Percentiles rank a stretch among this genome's conserved stretches.
phyloP scores from a whole-genome alignment of 30 jellyfish, hydroid and myxozoan genomes.

The Haliclystus octoradiatus region DNA sequence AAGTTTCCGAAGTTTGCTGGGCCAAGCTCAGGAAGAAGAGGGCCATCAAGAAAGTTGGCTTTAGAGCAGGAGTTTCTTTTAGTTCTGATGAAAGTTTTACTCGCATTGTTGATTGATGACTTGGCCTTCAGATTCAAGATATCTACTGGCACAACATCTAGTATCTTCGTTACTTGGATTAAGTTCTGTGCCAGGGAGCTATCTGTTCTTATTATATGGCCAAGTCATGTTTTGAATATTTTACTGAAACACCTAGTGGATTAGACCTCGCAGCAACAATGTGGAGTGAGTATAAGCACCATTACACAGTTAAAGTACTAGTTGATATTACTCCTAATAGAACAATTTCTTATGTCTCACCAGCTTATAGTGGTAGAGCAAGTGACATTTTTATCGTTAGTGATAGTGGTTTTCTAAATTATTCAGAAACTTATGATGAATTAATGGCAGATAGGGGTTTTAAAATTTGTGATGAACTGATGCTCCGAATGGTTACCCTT shows the following conservation, averaged over 20 bases:
- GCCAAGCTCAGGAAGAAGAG: too few relatives aligned
- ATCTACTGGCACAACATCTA: constrained; percentile 29
- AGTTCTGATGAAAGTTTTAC: constrained; percentile 22
- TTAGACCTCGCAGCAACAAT: constrained; percentile 14
- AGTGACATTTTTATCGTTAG: constrained; percentile 9
- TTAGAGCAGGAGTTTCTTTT: too few relatives aligned
- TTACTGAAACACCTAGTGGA: constrained; percentile 33
- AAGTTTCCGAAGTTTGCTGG: too few relatives aligned
- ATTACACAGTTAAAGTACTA: constrained; percentile 7
- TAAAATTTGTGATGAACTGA: constrained; percentile 11
- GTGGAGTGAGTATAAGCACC: constrained; percentile 33
- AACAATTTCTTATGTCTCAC: constrained; percentile 8
- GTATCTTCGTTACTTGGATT: constrained; percentile 37
- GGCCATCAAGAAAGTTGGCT: too few relatives aligned
- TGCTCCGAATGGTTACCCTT: constrained; percentile 27
- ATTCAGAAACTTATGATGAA: constrained; percentile 23
- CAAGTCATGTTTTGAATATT: constrained; percentile 14
- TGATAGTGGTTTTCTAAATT: constrained; percentile 17
- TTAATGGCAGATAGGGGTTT: constrained; percentile 59
- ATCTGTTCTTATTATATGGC: constrained; percentile 46
- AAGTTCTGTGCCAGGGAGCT: constrained; percentile 30
- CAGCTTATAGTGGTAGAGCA: constrained; percentile 42
- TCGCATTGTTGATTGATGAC: constrained; percentile 30
- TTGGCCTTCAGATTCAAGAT: constrained; percentile 35
- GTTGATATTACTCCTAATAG: constrained; percentile 54